A percentile compares a stretch with the other conserved stretches of the same genome.
phyloP scores from a whole-genome alignment of 30 jellyfish, hydroid and myxozoan genomes.

The Pelagia noctiluca region DNA sequence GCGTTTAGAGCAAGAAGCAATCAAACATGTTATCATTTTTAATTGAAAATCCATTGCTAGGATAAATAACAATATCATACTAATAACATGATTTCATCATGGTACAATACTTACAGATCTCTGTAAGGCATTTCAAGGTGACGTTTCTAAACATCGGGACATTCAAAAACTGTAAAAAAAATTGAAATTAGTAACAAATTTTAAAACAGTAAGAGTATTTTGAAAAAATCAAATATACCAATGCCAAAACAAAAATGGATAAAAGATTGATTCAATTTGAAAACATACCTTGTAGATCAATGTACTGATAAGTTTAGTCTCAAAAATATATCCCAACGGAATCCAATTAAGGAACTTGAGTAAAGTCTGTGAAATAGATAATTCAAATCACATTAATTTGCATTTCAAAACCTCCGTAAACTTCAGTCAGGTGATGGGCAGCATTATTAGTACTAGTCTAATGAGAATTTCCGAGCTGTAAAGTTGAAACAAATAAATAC shows the following conservation, averaged over 20 bases:
- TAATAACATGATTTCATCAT: not conserved
- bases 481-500: no score
- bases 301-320: slow-evolving; percentile 93
- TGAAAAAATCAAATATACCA: not conserved
- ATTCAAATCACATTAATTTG: no score
- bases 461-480: no score
- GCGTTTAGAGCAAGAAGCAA: no score
- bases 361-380: slow-evolving; percentile 74
- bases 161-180: slow-evolving; percentile 81
- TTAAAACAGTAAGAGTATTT: not conserved
- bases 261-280: not conserved
- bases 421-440: not conserved
- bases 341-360: slow-evolving; percentile 94
- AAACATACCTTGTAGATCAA: slow-evolving; percentile 90
- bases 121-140: slow-evolving; percentile 96
- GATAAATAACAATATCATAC: not conserved
- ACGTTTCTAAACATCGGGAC: slow-evolving; percentile 99
- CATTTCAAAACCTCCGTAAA: slow-evolving; percentile 1
- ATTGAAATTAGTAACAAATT: not conserved
- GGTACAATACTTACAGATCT: slow-evolving; percentile 73
- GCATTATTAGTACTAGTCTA: no score
- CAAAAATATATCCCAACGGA: slow-evolving; percentile 98
- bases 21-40: no score
- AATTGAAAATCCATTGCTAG: no score
- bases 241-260: not conserved